These are phyloP conservation scores for Caenorhabditis macrosperma DNA, from an alignment of 2,888 invertebrate species.

Conservation along the genomic window DNA sequence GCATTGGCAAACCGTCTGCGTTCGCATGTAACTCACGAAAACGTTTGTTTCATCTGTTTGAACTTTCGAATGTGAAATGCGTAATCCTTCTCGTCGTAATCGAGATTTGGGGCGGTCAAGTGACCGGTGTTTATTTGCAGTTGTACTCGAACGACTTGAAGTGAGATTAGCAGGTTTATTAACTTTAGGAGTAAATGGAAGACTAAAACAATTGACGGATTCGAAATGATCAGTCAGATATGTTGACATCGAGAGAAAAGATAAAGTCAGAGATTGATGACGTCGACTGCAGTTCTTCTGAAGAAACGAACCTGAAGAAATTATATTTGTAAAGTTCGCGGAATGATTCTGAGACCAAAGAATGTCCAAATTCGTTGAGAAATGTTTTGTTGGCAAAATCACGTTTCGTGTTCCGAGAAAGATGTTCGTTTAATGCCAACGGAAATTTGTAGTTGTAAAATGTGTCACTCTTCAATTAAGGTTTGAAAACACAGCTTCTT, in stretches of 20 bases:
- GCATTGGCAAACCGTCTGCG: neutral
- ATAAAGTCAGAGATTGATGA: too few species aligned
- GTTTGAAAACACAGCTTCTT: too few species aligned
- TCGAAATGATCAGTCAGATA: too few species aligned
- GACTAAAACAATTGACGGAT: too few species aligned
- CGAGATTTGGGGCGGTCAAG: conserved; percentile 3
- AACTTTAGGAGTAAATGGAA: neutral
- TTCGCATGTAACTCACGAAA: neutral
- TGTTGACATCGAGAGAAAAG: too few species aligned
- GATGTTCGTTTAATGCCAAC: too few species aligned
- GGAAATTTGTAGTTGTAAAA: neutral
- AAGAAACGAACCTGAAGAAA: neutral
- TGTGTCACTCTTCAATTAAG: too few species aligned
- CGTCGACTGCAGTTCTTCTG: too few species aligned
- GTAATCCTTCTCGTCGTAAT: neutral
- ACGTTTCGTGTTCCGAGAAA: too few species aligned
- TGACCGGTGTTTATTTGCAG: neutral
- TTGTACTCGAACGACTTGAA: conserved; percentile 5
- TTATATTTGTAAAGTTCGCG: neutral
- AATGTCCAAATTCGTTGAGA: neutral
- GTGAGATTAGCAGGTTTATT: conserved; percentile 19
- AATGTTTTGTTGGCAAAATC: neutral
- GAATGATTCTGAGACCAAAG: neutral
- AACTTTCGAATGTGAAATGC: conserved; percentile 2
- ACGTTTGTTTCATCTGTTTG: neutral